Conservation (phyloP, 2,888 invertebrate genomes). For the Carpatolechia fugitivella region DNA sequence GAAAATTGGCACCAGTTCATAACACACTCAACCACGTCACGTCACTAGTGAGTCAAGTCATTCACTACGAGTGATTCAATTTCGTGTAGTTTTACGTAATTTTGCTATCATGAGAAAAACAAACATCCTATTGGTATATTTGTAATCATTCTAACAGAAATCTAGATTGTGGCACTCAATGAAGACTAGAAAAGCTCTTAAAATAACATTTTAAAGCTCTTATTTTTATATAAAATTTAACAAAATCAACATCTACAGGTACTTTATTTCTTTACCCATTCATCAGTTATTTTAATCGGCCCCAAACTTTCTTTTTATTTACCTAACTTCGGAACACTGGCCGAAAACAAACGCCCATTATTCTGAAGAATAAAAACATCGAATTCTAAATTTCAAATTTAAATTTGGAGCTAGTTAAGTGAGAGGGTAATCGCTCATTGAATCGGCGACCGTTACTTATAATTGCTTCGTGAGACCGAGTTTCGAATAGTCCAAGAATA, state of each 20-base stretch:
- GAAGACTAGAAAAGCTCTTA: too few relatives aligned
- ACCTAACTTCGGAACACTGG: not conserved
- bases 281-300: not conserved
- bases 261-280: too few relatives aligned
- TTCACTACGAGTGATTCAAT: not conserved
- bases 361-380: not conserved
- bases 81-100: too few relatives aligned
- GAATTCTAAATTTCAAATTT: slow-evolving; percentile 11
- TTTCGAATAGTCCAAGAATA: slow-evolving; percentile 12
- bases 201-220: too few relatives aligned
- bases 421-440: slow-evolving; percentile 16
- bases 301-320: not conserved
- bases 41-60: too few relatives aligned
- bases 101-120: too few relatives aligned
- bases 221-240: too few relatives aligned
- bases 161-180: not conserved
- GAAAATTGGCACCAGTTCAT: slow-evolving; percentile 10
- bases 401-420: slow-evolving; percentile 12
- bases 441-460: slow-evolving; percentile 14
- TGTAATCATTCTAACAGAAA: too few relatives aligned
- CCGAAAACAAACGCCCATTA: slow-evolving; percentile 6
- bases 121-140: too few relatives aligned
- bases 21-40: not conserved
- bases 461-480: slow-evolving; percentile 27
- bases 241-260: too few relatives aligned